Base-by-base conservation (phyloP, 2,888 invertebrate genomes). In the Luperina nickerlii region DNA sequence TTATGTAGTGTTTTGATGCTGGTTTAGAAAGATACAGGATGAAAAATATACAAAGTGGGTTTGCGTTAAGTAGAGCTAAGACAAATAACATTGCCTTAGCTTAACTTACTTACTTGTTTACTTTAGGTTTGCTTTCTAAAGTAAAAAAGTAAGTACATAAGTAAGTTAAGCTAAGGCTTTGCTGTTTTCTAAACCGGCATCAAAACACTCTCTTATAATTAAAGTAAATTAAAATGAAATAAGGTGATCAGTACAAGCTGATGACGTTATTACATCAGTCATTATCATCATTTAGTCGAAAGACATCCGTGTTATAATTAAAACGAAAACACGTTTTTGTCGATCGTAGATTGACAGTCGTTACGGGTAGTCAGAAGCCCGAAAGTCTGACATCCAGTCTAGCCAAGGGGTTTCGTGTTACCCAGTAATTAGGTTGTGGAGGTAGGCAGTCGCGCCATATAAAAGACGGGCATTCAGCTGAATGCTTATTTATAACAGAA, bases 1-100 rank as follows among this genome's bases (percentile, higher is more conserved):
- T 71, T 68, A 57, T 27, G 20, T 48, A 48, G 51, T 72, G 7
- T 76, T 72, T 66, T 75, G 60, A 48, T 74, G 38, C 6, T 48
- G n/a, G 5, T 66, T 48, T n/a, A 7, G 2, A 74, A 68, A 75
- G 48, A 45, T 38, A 32, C 4, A 38, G 5, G 5, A 15, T 1
- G 1, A 2, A 74, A 80, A 57, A 24, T 48, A 15, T 13, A 45
- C 5, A 71, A 48, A 13, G n/a, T 24, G 11, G 15, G 8, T 51
- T 73, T 74, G 9, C 48, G 18, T 20, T 69, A 13, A 13, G 9
- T 18, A 42, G 68, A 45, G 1, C 6, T 27, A 27, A 38, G 1
- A 18, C 45, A 66, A 38, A 73, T 48, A 69, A 32, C 32, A 24
- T 9, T 57, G 57, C 11, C 11, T n/a, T 57, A 57, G 57, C 9